Conservation (phyloP, 2,797 vertebrate genomes). For the Diplodus sargus region DNA sequence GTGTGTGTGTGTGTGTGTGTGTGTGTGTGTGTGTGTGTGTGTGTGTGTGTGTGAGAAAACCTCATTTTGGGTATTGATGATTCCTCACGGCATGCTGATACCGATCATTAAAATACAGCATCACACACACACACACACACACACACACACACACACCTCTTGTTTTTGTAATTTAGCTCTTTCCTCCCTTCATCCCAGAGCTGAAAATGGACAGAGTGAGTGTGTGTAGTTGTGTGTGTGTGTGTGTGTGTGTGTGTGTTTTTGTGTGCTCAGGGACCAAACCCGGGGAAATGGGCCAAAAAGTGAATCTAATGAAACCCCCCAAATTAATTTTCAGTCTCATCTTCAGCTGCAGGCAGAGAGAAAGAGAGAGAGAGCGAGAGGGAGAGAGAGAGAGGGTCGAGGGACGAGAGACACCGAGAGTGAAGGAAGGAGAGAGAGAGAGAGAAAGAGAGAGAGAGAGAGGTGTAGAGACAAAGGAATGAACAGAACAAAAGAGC, state of each 20-base stretch:
- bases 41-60: neutral
- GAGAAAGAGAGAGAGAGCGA: neutral
- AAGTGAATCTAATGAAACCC: constrained; percentile 83
- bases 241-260: constrained; percentile 14
- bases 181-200: constrained; percentile 37
- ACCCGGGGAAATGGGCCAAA: constrained; percentile 83
- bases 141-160: constrained; percentile 5
- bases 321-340: constrained; percentile 83
- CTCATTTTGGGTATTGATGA: constrained; percentile 42
- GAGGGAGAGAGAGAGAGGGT: neutral
- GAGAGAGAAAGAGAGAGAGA: neutral
- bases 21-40: neutral
- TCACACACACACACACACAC: constrained; percentile 4
- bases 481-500: constrained; percentile 2
- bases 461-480: neutral
- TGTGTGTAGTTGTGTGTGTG: constrained; percentile 13
- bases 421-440: neutral
- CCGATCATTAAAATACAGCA: constrained; percentile 43
- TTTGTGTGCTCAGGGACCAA: constrained; percentile 70
- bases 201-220: constrained; percentile 40
- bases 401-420: neutral
- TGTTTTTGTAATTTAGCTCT: constrained; percentile 8
- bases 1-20: neutral
- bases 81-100: constrained; percentile 19
- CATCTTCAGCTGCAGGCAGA: constrained; percentile 79